phyloP scores from a whole-genome alignment of 1,140 invertebrate genomes.

The Diabrotica undecimpunctata region DNA sequence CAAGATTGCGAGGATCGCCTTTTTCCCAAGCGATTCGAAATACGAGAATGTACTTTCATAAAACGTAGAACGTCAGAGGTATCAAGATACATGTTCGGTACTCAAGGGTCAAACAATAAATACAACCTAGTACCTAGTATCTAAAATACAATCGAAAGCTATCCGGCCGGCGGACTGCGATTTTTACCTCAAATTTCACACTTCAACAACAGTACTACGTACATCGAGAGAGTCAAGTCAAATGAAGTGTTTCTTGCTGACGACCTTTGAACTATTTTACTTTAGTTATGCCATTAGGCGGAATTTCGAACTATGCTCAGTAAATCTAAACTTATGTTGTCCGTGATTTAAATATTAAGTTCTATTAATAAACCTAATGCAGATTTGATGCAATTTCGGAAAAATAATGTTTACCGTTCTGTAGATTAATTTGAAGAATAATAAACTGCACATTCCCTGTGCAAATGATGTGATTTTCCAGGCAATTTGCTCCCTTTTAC shows the following conservation, averaged over 20 bases:
- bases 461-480: too few relatives aligned
- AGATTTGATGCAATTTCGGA: too few relatives aligned
- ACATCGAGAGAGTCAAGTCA: neutral
- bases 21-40: neutral
- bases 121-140: slow-evolving; percentile 9
- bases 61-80: slow-evolving; percentile 9
- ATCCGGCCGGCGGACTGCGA: slow-evolving; percentile 7
- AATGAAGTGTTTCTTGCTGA: slow-evolving; percentile 9
- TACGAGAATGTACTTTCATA: neutral
- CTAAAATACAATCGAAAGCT: slow-evolving; percentile 15
- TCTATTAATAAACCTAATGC: too few relatives aligned
- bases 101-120: slow-evolving; percentile 12
- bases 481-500: too few relatives aligned
- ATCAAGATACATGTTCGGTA: slow-evolving; percentile 12
- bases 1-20: neutral
- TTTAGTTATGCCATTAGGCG: too few relatives aligned
- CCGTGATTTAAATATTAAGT: too few relatives aligned
- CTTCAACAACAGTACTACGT: slow-evolving; percentile 6
- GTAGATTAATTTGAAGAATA: too few relatives aligned
- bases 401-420: too few relatives aligned
- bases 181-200: slow-evolving; percentile 13
- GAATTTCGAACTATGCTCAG: too few relatives aligned
- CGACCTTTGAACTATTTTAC: slow-evolving; percentile 10
- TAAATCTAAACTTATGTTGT: too few relatives aligned
- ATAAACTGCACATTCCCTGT: too few relatives aligned